phyloP scores from a whole-genome alignment of 2,888 invertebrate genomes.

The Hirtodrosophila duncani region DNA sequence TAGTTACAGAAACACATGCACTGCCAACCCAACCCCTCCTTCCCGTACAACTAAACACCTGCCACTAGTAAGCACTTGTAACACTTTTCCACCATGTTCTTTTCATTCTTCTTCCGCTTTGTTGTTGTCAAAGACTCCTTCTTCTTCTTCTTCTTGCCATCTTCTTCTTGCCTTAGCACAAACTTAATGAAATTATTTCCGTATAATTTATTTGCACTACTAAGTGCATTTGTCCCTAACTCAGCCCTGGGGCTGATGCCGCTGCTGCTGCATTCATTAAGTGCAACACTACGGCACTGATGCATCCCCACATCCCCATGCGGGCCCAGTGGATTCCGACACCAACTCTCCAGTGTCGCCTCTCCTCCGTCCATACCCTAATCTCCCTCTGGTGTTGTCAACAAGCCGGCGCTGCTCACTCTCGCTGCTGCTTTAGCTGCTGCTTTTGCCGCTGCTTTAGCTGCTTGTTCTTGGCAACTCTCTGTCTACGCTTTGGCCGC shows the following conservation, averaged over 20 bases:
- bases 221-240: constrained; percentile 43
- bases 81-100: constrained; percentile 1
- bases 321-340: not conserved
- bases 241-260: not conserved
- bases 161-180: constrained; percentile 34
- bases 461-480: too few species aligned
- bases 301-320: not conserved
- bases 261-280: constrained; percentile 54
- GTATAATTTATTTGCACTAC: constrained; percentile 66
- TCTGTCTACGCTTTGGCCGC: constrained; percentile 11
- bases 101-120: not conserved
- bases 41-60: too few species aligned
- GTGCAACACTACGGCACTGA: constrained; percentile 26
- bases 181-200: constrained; percentile 70
- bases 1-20: too few species aligned
- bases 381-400: constrained; percentile 28
- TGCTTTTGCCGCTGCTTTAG: too few species aligned
- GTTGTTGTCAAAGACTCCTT: too few species aligned
- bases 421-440: too few species aligned
- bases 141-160: constrained; percentile 12
- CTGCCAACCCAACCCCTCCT: too few species aligned
- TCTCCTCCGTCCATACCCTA: constrained; percentile 6
- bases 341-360: constrained; percentile 5
- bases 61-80: constrained; percentile 15
- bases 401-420: constrained; percentile 10